Base-by-base conservation (phyloP, 2,797 vertebrate species). In the Pelobates cultripes region DNA sequence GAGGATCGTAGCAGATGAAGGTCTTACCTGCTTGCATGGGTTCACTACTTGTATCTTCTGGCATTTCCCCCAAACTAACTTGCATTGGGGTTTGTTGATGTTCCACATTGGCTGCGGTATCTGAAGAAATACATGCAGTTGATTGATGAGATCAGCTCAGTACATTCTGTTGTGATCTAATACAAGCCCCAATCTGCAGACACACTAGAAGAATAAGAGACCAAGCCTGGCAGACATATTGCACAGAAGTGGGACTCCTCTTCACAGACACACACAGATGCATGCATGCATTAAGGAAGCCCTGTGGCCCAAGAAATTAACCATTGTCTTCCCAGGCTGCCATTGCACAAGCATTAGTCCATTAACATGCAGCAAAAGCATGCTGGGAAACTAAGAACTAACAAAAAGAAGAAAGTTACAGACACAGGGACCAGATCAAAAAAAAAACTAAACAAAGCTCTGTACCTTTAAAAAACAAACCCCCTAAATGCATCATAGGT, bases 51-150 rank as follows among this genome's bases (percentile, higher is more conserved):
- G 13, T n/a, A 9, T 97, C 97, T 85, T 98, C 97, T 0, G 90
- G 95, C 0, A 95, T 95, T 6, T 98, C 98, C 78, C 98, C 96
- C 0, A 93, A 95, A 4, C 97, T 97, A 0, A 89, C 87, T 0
- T 60, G 45, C 41, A 60, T 28, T 28, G 28, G 28, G 28, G 28
- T 28, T 28, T 10, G 89, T 92, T 0, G 85, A 87, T 8, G 92
- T 10, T 93, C 92, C 84, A 90, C 77, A 14, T 55, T 55, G 4
- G 41, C 13, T 0, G 89, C 51, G 0, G 88, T 75, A 40, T 93
- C 92, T 0, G 88, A 86, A 2, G 94, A 94, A n/a, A 28, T 28
- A 28, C 28, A 28, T 28, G 28, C 28, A 28, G 28, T 28, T 28
- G 28, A 28, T 28, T 28, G 28, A 28, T 28, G 47, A 61, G 15